phyloP scores from a whole-genome alignment of 35 echinoderm and acorn worm species.

The Eucidaris tribuloides region DNA sequence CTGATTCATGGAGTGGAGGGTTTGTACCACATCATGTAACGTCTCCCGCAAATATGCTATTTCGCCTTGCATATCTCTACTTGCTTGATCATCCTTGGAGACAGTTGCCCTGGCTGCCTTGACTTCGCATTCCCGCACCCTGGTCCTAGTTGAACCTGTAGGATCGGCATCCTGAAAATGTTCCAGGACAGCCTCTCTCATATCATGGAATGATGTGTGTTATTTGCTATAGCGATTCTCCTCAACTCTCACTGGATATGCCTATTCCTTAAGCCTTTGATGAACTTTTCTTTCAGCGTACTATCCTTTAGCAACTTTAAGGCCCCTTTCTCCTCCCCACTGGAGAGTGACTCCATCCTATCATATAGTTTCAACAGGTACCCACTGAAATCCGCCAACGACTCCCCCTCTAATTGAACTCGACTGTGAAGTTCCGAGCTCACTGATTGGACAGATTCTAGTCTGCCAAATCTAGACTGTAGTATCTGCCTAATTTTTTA shows the following conservation, averaged over 20 bases:
- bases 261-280: slow-evolving; percentile 1
- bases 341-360: slow-evolving; percentile 19
- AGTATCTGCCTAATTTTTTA: background rate
- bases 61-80: too few species aligned
- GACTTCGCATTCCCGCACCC: background rate
- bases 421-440: slow-evolving; percentile 47
- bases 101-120: too few species aligned
- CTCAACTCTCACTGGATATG: slow-evolving; percentile 25
- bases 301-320: slow-evolving; percentile 9
- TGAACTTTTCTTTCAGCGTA: slow-evolving; percentile 21
- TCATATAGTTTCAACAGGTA: slow-evolving; percentile 24
- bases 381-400: slow-evolving; percentile 47
- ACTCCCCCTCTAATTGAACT: background rate
- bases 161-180: slow-evolving; percentile 10
- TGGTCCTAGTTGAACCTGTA: background rate
- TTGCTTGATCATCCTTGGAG: too few species aligned
- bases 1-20: too few species aligned
- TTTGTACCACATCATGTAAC: too few species aligned
- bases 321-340: background rate
- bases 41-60: too few species aligned
- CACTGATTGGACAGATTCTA: slow-evolving; percentile 17
- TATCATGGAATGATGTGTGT: background rate
- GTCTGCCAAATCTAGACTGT: background rate
- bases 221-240: slow-evolving; percentile 18
- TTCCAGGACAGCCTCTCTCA: slow-evolving; percentile 2